Evolutionary conservation across 2,113 vertebrate species (phyloP), one percentile per base, ranked within the genome.

Genomic region (Aspiorhynchus laticeps): DNA sequence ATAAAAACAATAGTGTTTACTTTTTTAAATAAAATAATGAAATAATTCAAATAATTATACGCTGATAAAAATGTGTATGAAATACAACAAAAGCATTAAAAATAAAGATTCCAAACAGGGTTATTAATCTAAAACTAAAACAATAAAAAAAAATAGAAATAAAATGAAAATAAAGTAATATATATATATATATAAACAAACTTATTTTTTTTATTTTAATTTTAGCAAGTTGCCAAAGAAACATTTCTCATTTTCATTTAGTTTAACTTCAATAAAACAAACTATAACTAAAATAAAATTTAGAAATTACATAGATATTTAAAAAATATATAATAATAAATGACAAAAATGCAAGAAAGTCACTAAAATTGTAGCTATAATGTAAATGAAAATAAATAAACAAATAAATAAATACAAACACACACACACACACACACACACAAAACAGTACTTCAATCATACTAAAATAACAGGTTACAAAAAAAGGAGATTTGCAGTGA

Each of bases 1-100:
- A 41, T 73, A 73, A 73, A 69, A 73, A 38, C 19, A 24, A 71
- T 71, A 71, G 31, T 65, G 61, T 67, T 67, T 67, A 17, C 28
- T 31, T 31, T 67, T 31, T 67, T 5, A 21, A 56, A 56, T 56
- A 24, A 56, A 56, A 56, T 53, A 53, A 19, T 19, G 17, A 59
- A 56, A 21, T 19, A 56, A 24, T 59, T 24, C 7, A 24, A 59
- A 59, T 59, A 59, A 59, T 59, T 3, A n/a, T n/a, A n/a, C 8
- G 7, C 33, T 24, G 28, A 69, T 19, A 33, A 33, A 69, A 69
- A 69, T 31, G 28, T 67, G 5, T 31, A 28, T 14, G 14, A 7
- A 67, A 67, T 15, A 63, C 4, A 59, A 61, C 59, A 26, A n/a
- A 12, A 28, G 61, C 61, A 28, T 65, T 28, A 65, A 6, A 61